Percentiles rank a stretch among this genome's conserved stretches.
Conservation (phyloP, 2,113 vertebrate genomes). For the Varanus komodoensis region DNA sequence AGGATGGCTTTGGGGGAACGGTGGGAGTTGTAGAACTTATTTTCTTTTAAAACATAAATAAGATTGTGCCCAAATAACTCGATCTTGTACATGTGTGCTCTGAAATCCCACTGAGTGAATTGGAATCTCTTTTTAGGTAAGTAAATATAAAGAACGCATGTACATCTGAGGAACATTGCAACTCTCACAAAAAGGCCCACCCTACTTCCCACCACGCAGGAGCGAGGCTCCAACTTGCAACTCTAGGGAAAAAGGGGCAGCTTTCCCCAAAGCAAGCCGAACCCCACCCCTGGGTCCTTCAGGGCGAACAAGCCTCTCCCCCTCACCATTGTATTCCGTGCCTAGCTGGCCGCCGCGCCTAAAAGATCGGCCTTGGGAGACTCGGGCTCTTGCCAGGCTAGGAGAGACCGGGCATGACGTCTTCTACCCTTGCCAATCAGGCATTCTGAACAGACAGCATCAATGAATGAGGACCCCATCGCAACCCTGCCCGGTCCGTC, state of each 20-base stretch:
- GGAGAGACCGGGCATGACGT: accelerated
- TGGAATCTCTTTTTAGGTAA: no score
- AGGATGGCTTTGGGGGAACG: no score
- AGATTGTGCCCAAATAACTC: no score
- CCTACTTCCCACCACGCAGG: accelerated
- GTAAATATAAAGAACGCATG: no score
- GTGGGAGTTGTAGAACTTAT: no score
- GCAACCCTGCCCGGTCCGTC: neutral
- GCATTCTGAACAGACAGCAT: neutral
- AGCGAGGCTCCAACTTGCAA: no score
- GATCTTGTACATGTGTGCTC: no score
- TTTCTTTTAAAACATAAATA: no score
- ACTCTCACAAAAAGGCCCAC: neutral
- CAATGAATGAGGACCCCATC: neutral
- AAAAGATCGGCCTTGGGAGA: neutral
- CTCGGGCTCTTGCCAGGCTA: neutral
- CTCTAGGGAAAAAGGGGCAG: no score
- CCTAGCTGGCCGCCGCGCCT: conserved; percentile 32
- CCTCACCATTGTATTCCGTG: conserved; percentile 42
- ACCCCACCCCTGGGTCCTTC: neutral
- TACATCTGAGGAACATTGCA: no score
- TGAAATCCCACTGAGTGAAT: no score
- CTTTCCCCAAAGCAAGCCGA: no score
- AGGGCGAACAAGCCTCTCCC: neutral
- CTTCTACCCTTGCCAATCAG: neutral